Evolutionary conservation across 1,140 invertebrate genomes (phyloP).

Genomic region (Luehdorfia chinensis): DNA sequence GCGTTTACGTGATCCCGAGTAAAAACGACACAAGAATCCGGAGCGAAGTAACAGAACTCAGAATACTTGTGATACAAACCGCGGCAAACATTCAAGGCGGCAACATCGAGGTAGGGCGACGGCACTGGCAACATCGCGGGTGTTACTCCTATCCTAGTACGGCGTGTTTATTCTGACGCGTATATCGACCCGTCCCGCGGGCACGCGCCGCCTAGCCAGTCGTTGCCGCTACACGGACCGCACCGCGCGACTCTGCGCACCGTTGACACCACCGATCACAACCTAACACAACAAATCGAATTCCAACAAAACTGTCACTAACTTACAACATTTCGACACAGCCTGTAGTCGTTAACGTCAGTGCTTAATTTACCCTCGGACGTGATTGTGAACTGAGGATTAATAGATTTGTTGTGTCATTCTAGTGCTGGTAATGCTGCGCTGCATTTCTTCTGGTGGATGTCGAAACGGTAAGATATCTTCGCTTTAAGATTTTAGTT

Average conservation of each 20-base stretch:
- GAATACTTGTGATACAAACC: conserved; percentile 42
- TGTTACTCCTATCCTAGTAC: conserved; percentile 54
- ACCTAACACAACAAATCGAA: conserved; percentile 51
- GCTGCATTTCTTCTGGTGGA: conserved; percentile 50
- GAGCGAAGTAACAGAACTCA: conserved; percentile 17
- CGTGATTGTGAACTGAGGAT: conserved; percentile 28
- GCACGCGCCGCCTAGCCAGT: conserved; percentile 63
- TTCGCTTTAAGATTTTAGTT: no score
- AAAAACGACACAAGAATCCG: not conserved
- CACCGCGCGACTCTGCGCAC: conserved; percentile 37
- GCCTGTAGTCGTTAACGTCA: not conserved
- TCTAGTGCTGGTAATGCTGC: conserved; percentile 40
- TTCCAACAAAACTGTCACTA: conserved; percentile 26
- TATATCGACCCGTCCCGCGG: conserved; percentile 62
- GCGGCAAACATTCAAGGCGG: conserved; percentile 42
- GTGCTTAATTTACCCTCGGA: conserved; percentile 4
- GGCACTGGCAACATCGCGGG: conserved; percentile 45
- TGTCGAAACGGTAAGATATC: conserved; percentile 55
- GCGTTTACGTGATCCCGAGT: no score
- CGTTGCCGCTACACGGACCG: conserved; percentile 33
- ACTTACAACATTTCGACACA: not conserved
- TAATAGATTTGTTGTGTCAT: conserved; percentile 48
- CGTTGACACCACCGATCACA: conserved; percentile 43
- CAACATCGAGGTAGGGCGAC: conserved; percentile 32
- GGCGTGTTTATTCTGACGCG: conserved; percentile 72